phyloP scores from a whole-genome alignment of 2,113 vertebrate genomes.

The Triplophysa dalaica region DNA sequence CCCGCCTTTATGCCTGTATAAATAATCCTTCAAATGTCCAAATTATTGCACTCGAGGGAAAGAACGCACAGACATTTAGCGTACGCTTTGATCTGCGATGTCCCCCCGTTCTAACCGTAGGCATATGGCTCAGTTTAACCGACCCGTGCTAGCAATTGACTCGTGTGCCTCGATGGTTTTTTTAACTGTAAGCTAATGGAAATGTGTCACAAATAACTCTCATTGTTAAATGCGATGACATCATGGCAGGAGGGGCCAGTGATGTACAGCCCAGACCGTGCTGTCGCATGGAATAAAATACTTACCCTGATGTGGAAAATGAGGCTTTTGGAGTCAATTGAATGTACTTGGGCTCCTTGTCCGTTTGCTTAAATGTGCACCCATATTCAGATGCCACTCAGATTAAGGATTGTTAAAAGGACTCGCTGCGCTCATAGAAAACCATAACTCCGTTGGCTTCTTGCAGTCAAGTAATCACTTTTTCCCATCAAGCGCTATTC shows the following conservation, averaged over 20 bases:
- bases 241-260: conserved; percentile 11
- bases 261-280: background rate
- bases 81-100: conserved; percentile 64
- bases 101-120: conserved; percentile 66
- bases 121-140: conserved; percentile 76
- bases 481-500: conserved; percentile 31
- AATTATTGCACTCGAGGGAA: conserved; percentile 67
- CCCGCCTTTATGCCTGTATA: conserved; percentile 72
- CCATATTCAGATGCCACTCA: conserved; percentile 18
- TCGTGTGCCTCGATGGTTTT: conserved; percentile 56
- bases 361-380: conserved; percentile 18
- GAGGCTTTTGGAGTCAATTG: background rate
- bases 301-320: conserved; percentile 18
- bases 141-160: conserved; percentile 71
- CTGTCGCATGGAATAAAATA: conserved; percentile 9
- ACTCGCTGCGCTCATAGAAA: conserved; percentile 11
- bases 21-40: conserved; percentile 75
- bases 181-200: conserved; percentile 19
- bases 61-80: background rate
- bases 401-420: conserved; percentile 16
- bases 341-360: conserved; percentile 12
- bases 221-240: conserved; percentile 22
- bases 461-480: background rate
- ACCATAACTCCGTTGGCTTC: background rate
- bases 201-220: conserved; percentile 6